phyloP scores from a whole-genome alignment of 2,888 invertebrate species.

The Harpagoxenus sublaevis region DNA sequence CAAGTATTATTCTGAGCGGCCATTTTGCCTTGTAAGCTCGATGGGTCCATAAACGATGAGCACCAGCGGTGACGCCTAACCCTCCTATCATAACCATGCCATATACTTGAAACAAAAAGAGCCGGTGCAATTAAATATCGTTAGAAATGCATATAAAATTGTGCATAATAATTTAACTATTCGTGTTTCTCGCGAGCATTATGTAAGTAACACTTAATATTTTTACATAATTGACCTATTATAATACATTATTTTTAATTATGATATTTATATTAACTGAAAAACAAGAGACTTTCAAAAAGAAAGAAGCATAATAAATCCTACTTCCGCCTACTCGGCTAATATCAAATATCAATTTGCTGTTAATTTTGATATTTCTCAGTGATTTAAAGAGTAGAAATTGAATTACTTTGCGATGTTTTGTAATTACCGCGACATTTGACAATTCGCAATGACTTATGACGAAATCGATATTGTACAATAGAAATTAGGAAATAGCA shows the following conservation, averaged over 20 bases:
- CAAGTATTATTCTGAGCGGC: slow-evolving; percentile 88
- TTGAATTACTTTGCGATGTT: neutral
- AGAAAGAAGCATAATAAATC: neutral
- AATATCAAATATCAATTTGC: neutral
- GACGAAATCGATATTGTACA: neutral
- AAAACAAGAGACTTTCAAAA: neutral
- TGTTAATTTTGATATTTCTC: neutral
- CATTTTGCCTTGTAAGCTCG: slow-evolving; percentile 90
- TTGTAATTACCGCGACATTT: neutral
- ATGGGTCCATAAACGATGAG: slow-evolving; percentile 90
- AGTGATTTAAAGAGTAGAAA: neutral
- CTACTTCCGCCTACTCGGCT: neutral
- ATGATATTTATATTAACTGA: neutral
- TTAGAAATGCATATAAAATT: neutral
- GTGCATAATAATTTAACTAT: neutral
- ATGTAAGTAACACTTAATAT: neutral
- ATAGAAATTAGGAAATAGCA: neutral
- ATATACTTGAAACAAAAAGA: neutral
- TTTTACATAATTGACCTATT: neutral
- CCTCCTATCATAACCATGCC: slow-evolving; percentile 87
- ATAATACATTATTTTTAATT: neutral
- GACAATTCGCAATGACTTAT: neutral
- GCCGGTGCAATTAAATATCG: neutral
- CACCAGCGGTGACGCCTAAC: slow-evolving; percentile 91
- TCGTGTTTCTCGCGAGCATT: neutral